Evolutionary conservation across 1,140 invertebrate genomes (phyloP), one percentile per base, ranked within the genome.

Genomic region (Trichonephila clavata): DNA sequence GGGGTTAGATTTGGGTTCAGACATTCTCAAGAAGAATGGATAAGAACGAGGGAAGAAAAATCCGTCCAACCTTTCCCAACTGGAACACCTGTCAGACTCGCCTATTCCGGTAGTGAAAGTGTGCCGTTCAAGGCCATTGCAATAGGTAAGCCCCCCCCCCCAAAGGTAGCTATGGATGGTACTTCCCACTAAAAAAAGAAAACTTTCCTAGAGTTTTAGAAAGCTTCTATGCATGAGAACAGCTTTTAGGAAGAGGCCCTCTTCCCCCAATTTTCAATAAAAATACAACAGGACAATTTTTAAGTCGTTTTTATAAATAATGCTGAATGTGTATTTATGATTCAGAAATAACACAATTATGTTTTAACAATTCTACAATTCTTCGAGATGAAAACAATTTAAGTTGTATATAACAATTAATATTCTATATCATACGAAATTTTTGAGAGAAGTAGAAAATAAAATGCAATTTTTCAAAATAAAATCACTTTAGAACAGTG

Each of bases 41-140:
- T 32, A 27, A 39, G 39, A 61, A 50, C 8, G 59, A 27, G 16
- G 68, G 89, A n/a, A 39, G n/a, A 24, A n/a, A 43, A 27, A 43
- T 24, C 24, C 65, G 18, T 27, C 24, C 57, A 65, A 60, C 86
- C 60, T 27, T 65, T 63, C 86, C 60, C 8, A 63, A 65, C 59
- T 57, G 24, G 87, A 89, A 89, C 87, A 89, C 87, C 87, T 89
- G 87, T 89, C 65, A 20, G 43, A 32, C 13, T 86, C 87, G 32
- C 27, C 86, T 87, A 27, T 60, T 27, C 59, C 60, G 60, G 63
- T 60, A 81, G 89, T 90, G 89, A 90, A 90, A 90, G 89, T 90
- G 89, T 81, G 89, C 32, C 89, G 57, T 90, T 90, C 89, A 90
- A 90, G 89, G 89, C 89, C 89, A 90, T 16, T 63, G 57, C 32